Conservation (phyloP, 2,113 vertebrate species). For the Festucalex cinctus region DNA sequence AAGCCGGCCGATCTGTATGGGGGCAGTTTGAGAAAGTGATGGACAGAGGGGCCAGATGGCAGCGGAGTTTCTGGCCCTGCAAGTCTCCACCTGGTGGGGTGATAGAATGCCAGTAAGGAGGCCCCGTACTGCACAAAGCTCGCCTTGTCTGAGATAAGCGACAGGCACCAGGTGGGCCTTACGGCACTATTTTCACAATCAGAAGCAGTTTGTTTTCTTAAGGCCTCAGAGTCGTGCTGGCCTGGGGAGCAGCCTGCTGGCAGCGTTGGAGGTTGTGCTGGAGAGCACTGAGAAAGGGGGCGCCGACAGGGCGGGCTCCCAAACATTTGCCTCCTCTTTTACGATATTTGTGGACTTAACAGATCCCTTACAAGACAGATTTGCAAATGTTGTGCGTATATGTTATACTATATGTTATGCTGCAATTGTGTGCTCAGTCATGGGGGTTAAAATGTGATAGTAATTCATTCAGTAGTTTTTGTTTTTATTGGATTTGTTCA, state of each 20-base stretch:
- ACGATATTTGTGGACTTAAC: constrained; percentile 53
- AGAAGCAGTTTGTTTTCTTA: constrained; percentile 75
- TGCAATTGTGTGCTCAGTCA: neutral
- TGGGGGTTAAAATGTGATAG: neutral
- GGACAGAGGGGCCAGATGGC: constrained; percentile 17
- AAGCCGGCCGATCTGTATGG: constrained; percentile 35
- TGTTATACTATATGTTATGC: neutral
- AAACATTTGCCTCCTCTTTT: constrained; percentile 51
- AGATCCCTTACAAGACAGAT: constrained; percentile 28
- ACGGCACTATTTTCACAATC: constrained; percentile 74
- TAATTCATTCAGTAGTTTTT: constrained; percentile 4
- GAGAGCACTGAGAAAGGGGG: constrained; percentile 36
- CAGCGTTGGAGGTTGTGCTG: constrained; percentile 45
- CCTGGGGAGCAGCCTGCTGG: constrained; percentile 60
- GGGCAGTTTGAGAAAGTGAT: constrained; percentile 44
- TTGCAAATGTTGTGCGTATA: constrained; percentile 18
- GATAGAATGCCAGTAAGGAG: constrained; percentile 50
- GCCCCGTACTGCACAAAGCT: constrained; percentile 67
- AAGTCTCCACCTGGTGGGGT: constrained; percentile 68
- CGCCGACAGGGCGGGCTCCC: constrained; percentile 50
- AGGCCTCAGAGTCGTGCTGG: constrained; percentile 59
- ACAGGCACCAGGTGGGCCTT: constrained; percentile 62
- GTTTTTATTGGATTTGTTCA: neutral
- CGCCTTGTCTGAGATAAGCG: constrained; percentile 75
- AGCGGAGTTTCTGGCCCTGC: constrained; percentile 46